Conservation (phyloP, 1,140 invertebrate species). For the Asbolus verrucosus region DNA sequence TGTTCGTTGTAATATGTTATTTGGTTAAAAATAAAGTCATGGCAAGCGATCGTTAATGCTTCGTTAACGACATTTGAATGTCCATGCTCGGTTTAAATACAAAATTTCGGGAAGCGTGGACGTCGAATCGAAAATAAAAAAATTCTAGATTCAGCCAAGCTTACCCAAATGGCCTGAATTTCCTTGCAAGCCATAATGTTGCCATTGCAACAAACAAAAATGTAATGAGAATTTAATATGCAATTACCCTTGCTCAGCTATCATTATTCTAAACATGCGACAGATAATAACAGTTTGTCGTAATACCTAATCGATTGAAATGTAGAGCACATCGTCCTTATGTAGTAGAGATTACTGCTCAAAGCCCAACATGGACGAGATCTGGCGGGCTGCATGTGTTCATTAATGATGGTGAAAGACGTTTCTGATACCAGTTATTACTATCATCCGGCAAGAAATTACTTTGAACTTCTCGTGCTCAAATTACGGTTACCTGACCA, state of each 20-base stretch:
- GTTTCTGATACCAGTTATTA: conserved; percentile 23
- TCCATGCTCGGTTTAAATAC: too few species aligned
- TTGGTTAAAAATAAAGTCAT: neutral
- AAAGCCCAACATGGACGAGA: conserved; percentile 9
- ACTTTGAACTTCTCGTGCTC: conserved; percentile 20
- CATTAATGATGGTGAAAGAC: conserved; percentile 25
- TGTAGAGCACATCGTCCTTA: conserved; percentile 24
- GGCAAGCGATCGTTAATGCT: too few species aligned
- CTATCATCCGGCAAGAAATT: conserved; percentile 20
- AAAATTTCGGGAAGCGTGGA: too few species aligned
- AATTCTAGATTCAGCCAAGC: too few species aligned
- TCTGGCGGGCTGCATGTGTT: conserved; percentile 21
- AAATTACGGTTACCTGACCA: conserved; percentile 10
- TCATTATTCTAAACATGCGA: conserved; percentile 27
- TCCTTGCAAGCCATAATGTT: too few species aligned
- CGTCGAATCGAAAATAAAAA: too few species aligned
- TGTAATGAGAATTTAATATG: neutral
- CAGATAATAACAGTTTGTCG: conserved; percentile 29
- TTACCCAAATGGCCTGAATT: too few species aligned
- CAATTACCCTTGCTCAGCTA: conserved; percentile 8
- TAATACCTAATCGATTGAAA: conserved; percentile 31
- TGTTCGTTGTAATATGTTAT: too few species aligned
- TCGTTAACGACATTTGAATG: conserved; percentile 20
- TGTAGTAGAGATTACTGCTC: conserved; percentile 25
- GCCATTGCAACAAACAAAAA: too few species aligned